Base-by-base conservation (phyloP, 2,888 invertebrate genomes). In the Xestia ashworthii region DNA sequence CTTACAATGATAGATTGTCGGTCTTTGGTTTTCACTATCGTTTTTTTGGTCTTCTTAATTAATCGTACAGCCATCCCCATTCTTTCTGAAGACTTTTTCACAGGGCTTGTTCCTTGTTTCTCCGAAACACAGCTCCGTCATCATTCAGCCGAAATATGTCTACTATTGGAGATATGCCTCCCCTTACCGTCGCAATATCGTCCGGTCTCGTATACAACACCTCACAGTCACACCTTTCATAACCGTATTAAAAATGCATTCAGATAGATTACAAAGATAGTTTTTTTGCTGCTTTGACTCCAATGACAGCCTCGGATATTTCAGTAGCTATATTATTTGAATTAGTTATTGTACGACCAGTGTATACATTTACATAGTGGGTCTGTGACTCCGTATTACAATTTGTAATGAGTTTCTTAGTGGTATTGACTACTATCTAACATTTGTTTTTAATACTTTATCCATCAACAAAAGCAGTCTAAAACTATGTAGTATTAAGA, bases 311-410 rank as follows among this genome's bases (percentile, higher is more conserved):
- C 44, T 53, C 1, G 4, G 25, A 5, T 53, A 44, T 22, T 69
- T 69, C 8, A 3, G n/a, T n/a, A n/a, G n/a, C n/a, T 12, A 44
- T 16, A 12, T 3, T 32, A 55, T 44, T 70, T 69, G 44, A 72
- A 32, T 74, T 38, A 25, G 25, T 8, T 32, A 46, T 46, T 72
- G 12, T 58, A 44, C 12, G 12, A 12, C 5, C 44, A 12, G n/a
- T n/a, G 12, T 3, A n/a, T 25, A 68, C 6, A 71, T 48, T 71
- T 46, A 32, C 25, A 74, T 50, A 25, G 16, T 8, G 5, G 32
- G 41, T 60, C 50, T 44, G 1, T 53, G 50, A 44, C 50, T 50
- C 32, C 74, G 32, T 53, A n/a, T 75, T 71, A 41, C 64, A 46
- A 75, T 64, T 19, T 25, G 32, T 48, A 41, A 25, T 22, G 41